Base-by-base conservation (phyloP, 2,888 invertebrate genomes). In the Drosophila merina region DNA sequence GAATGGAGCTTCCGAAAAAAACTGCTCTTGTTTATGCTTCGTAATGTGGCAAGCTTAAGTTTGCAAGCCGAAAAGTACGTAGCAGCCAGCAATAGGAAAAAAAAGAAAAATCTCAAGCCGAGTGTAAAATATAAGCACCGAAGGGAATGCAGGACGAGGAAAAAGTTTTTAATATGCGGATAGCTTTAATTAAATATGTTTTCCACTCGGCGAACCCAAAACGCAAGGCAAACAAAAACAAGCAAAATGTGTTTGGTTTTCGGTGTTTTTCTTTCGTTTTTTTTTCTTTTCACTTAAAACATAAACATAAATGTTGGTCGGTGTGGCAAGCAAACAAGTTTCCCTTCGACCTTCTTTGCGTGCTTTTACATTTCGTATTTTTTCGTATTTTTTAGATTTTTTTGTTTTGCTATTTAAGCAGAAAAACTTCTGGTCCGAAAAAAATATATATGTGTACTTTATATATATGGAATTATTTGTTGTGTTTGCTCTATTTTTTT, bases 141-240 rank as follows among this genome's bases (percentile, higher is more conserved):
- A 68, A 52, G 42, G 40, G 54, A 25, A 30, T 6, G 25, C 9
- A 42, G 14, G 12, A 30, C 28, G 28, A 33, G 14, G 59, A 44
- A 76, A 86, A 86, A 86, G 70, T 86, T 86, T 87, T 88, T 86
- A 86, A 88, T 86, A 86, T 84, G 88, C 88, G 88, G 84, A 86
- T 86, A 81, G 85, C 85, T 86, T 86, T 86, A 86, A 86, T 86
- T 86, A 86, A 86, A 86, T 86, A 86, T 86, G 85, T 74, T 86
- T 88, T 86, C 84, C 86, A 79, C 88, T 84, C 67, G 81, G 68
- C 74, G 75, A 76, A 72, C 78, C 74, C 87, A 74, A 78, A 69
- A 58, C 51, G 45, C 38, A 45, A 54, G 51, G 42, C 55, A 68
- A 67, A 70, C 48, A 48, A 62, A 75, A 56, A 64, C 49, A 57